These are phyloP conservation scores for Rhinoraja longicauda DNA, from an alignment of 2,797 vertebrate genomes.

Conservation along the genomic window DNA sequence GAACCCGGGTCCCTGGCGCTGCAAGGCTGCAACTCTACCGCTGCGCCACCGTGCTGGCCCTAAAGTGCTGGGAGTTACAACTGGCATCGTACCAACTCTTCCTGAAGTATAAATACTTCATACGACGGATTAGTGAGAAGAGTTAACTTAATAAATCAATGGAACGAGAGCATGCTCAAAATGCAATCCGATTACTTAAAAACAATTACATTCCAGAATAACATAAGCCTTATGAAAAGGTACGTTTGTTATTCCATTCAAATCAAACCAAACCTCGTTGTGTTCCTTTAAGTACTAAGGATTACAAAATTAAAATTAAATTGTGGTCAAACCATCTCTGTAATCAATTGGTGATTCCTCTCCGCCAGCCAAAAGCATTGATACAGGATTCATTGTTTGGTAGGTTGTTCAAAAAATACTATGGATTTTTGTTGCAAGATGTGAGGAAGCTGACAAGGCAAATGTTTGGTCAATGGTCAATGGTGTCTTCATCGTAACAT, in stretches of 20 bases:
- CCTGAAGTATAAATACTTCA: neutral
- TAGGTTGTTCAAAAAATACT: neutral
- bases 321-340: neutral
- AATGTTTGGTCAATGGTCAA: too few relatives aligned
- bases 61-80: neutral
- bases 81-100: neutral
- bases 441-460: neutral
- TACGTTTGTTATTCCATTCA: slow-evolving; percentile 10
- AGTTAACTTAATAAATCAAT: slow-evolving; percentile 11
- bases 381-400: slow-evolving; percentile 1
- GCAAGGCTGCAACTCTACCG: too few relatives aligned
- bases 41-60: too few relatives aligned
- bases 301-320: slow-evolving; percentile 17
- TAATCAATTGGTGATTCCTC: neutral
- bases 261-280: neutral
- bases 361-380: neutral
- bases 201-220: slow-evolving; percentile 29
- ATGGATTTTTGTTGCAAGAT: neutral
- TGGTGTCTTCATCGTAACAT: too few relatives aligned
- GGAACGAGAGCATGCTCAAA: slow-evolving; percentile 19
- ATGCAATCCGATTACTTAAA: slow-evolving; percentile 15
- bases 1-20: too few relatives aligned
- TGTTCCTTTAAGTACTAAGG: neutral
- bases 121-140: neutral
- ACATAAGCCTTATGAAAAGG: neutral